Conservation (phyloP, 92 coral and sea anemone genomes). For the Palythoa grandiflora region DNA sequence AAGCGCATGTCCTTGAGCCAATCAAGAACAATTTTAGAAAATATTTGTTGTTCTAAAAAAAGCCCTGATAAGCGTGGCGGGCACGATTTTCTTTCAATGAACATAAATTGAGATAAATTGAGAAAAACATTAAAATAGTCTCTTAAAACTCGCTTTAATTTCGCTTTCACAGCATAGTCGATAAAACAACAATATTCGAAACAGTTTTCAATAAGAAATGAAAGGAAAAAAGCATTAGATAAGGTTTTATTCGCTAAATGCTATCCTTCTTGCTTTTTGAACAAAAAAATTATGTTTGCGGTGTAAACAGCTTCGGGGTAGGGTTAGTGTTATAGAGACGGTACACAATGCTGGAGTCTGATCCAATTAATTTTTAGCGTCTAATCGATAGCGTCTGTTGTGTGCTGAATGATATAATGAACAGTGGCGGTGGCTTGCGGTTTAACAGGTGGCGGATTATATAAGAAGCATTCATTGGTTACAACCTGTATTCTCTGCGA, state of each 20-base stretch:
- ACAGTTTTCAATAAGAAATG: background rate
- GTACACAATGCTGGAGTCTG: slow-evolving; percentile 14
- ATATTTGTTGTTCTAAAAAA: slow-evolving; percentile 36
- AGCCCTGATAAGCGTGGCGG: slow-evolving; percentile 43
- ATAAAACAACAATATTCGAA: background rate
- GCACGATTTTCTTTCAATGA: background rate
- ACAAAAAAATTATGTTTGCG: slow-evolving; percentile 30
- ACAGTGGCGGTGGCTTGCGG: background rate
- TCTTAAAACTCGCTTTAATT: background rate
- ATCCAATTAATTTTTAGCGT: slow-evolving; percentile 26
- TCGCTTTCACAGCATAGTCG: background rate
- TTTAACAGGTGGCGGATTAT: slow-evolving; percentile 39
- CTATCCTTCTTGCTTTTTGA: background rate
- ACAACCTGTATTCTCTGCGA: background rate
- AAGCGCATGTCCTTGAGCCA: background rate
- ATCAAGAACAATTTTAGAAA: slow-evolving; percentile 8
- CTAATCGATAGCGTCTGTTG: slow-evolving; percentile 24
- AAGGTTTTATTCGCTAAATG: background rate
- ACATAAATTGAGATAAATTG: background rate
- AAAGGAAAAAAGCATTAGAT: background rate
- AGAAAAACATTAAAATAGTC: background rate
- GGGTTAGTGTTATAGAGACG: slow-evolving; percentile 13
- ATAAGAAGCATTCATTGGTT: background rate
- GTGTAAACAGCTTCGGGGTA: background rate
- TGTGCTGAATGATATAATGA: slow-evolving; percentile 36